Evolutionary conservation across 2,888 invertebrate species (phyloP).

Genomic region (Lasioglossum villosulum): DNA sequence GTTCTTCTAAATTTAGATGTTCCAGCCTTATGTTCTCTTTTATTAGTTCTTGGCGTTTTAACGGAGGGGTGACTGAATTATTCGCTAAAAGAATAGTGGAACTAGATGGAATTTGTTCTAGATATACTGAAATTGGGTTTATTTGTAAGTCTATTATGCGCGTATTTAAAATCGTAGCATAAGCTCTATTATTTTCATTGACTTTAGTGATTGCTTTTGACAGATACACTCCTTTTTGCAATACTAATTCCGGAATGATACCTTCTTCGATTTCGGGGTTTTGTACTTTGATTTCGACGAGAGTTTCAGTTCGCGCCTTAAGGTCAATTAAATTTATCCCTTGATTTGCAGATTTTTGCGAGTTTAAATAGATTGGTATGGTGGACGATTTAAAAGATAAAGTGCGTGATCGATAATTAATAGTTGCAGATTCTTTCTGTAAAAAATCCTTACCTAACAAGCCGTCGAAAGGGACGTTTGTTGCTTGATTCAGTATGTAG

Average conservation of each 20-base stretch:
- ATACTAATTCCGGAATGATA: conserved; percentile 15
- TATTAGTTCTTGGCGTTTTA: not conserved
- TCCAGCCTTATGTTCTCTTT: not conserved
- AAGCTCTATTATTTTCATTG: conserved; percentile 1
- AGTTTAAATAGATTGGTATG: not conserved
- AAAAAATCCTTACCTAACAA: conserved; percentile 13
- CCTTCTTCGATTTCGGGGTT: conserved; percentile 36
- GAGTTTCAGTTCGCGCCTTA: conserved; percentile 17
- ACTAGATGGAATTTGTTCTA: not conserved
- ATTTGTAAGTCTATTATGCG: conserved; percentile 9
- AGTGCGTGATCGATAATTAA: conserved; percentile 2
- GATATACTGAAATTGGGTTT: not conserved
- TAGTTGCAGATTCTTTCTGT: conserved; percentile 1
- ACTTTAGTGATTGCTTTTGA: conserved; percentile 1
- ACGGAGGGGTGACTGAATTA: too few species aligned
- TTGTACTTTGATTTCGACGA: conserved; percentile 17
- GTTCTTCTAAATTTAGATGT: not conserved
- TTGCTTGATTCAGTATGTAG: conserved; percentile 14
- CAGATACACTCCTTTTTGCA: conserved; percentile 18
- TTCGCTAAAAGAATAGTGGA: not conserved
- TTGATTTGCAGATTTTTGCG: not conserved
- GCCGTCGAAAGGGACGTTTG: conserved; percentile 13
- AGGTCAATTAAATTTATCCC: not conserved
- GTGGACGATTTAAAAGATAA: not conserved
- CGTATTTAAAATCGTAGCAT: conserved; percentile 1